These are phyloP conservation scores for Morinoia aosen DNA, from an alignment of 2,888 invertebrate species.

Conservation along the genomic window DNA sequence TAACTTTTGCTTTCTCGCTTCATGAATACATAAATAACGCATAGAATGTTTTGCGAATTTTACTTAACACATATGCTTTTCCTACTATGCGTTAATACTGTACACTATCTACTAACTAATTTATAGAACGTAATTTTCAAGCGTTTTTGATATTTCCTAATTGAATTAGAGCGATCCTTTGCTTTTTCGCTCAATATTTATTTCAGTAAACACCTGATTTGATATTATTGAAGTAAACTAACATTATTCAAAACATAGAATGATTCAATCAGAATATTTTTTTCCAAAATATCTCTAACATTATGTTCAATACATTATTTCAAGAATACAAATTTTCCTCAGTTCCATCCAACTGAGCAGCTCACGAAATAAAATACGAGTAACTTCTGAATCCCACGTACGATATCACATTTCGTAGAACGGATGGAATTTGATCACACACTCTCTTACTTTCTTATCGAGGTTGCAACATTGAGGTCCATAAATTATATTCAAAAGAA, in stretches of 20 bases:
- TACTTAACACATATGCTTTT: not conserved
- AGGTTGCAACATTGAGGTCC: not conserved
- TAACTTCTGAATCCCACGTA: not conserved
- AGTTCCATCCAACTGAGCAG: not conserved
- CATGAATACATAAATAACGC: too few relatives aligned
- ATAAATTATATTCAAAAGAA: not conserved
- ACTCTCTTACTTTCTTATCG: not conserved
- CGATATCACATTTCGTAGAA: not conserved
- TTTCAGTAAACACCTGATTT: not conserved
- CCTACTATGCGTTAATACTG: too few relatives aligned
- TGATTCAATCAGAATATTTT: not conserved
- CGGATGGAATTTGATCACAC: not conserved
- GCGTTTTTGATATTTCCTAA: not conserved
- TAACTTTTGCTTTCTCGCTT: not conserved
- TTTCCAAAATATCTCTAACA: not conserved
- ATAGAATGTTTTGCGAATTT: not conserved
- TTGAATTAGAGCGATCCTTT: not conserved
- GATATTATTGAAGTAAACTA: not conserved
- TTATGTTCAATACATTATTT: not conserved
- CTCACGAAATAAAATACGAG: not conserved
- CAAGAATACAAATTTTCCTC: not conserved
- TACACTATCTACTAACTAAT: too few relatives aligned
- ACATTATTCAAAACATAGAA: not conserved
- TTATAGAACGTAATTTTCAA: too few relatives aligned
- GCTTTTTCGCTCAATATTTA: not conserved